phyloP scores from a whole-genome alignment of 1,140 invertebrate species.

The Helicorthomorpha holstii region DNA sequence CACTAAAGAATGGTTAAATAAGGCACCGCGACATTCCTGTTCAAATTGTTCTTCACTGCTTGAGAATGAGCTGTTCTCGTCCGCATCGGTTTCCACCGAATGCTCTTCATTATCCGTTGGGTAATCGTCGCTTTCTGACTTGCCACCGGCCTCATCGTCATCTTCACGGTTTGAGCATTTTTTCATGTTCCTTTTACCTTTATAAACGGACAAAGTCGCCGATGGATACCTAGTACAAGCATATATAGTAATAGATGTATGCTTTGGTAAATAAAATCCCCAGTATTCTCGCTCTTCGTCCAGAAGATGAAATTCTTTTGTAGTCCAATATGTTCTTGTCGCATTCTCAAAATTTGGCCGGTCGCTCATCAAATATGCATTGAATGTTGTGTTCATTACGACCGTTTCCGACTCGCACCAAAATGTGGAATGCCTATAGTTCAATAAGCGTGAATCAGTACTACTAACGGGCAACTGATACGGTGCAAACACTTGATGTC shows the following conservation, averaged over 20 bases:
- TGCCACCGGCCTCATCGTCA: background rate
- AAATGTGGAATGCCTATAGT: slow-evolving; percentile 1
- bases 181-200: slow-evolving; percentile 2
- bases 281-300: slow-evolving; percentile 5
- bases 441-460: slow-evolving; percentile 2
- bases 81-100: slow-evolving; percentile 1
- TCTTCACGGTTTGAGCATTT: background rate
- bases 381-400: slow-evolving; percentile 7
- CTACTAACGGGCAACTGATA: background rate
- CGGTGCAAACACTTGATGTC: slow-evolving; percentile 1
- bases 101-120: background rate
- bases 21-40: background rate
- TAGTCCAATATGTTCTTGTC: slow-evolving; percentile 4
- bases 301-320: slow-evolving; percentile 1
- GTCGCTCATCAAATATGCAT: slow-evolving; percentile 3
- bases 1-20: slow-evolving; percentile 3
- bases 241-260: background rate
- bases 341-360: slow-evolving; percentile 3
- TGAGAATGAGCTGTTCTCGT: slow-evolving; percentile 6
- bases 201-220: slow-evolving; percentile 1
- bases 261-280: slow-evolving; percentile 8
- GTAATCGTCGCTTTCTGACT: background rate
- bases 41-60: slow-evolving; percentile 7
- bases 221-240: slow-evolving; percentile 2
- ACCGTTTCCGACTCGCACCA: slow-evolving; percentile 3